Evolutionary conservation across 2,888 invertebrate genomes (phyloP), one percentile per base, ranked within the genome.

Genomic region (Lymantria monacha): DNA sequence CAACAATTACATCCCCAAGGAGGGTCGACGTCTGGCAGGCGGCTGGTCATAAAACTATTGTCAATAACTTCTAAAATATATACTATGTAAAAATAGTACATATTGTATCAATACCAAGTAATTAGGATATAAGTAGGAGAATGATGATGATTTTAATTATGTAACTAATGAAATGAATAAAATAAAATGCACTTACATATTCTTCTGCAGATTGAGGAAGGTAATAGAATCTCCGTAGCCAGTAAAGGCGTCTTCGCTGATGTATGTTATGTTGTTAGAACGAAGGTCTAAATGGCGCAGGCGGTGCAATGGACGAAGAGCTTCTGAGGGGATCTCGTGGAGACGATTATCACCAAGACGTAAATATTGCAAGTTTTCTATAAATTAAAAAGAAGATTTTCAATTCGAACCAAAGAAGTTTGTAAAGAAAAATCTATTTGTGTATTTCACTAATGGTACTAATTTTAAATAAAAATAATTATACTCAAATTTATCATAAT

Each of bases 181-280:
- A 33, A 33, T 33, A 33, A 33, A 7, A 33, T 33, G 10, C 9
- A 77, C 95, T 95, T 92, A 97, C 97, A 96, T 95, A 81, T 97
- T 97, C 83, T 97, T 97, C 76, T 97, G 97, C 60, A 98, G 89
- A 81, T 97, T 97, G 30, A 98, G 93, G 87, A 97, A 97, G n/a
- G 97, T 97, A 61, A 98, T 95, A 30, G 97, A 96, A 80, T 97
- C 96, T 22, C 97, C 97, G 73, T 95, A 98, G 44, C 96, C 96
- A 8, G 95, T 94, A 81, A 97, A 97, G 1, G 97, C 96, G 73
- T 97, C 97, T 67, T 97, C 97, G 30, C 94, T 93, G 48, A 98
- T 94, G 55, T 93, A 92, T 13, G 95, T 95, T 65, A 98, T 97
- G 83, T 97, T 97, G 83, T 98, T 98, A 40, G 96, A 95, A 66